Conservation (phyloP, 2,113 vertebrate genomes). For the Chitala chitala region DNA sequence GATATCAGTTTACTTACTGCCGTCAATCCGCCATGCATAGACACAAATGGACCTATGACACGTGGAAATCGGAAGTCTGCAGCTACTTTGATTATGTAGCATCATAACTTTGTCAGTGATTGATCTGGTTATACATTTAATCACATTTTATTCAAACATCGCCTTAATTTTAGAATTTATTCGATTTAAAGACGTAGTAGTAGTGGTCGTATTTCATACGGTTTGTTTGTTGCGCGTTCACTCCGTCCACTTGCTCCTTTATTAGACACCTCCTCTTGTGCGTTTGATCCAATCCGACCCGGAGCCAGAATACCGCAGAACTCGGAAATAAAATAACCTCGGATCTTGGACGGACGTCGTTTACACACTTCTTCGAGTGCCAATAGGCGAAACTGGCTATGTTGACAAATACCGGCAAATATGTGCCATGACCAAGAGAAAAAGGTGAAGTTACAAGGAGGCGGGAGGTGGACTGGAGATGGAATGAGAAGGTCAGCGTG, state of each 20-base stretch:
- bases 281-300: conserved; percentile 55
- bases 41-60: background rate
- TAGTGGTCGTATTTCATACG: background rate
- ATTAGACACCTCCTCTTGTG: conserved; percentile 55
- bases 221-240: conserved; percentile 8
- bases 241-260: conserved; percentile 24
- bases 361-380: conserved; percentile 46
- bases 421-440: conserved; percentile 41
- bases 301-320: conserved; percentile 37
- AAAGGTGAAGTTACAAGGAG: conserved; percentile 9
- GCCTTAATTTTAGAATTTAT: background rate
- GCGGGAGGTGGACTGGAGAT: conserved; percentile 6
- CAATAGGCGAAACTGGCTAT: conserved; percentile 44
- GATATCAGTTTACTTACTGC: no score
- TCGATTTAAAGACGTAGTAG: background rate
- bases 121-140: background rate
- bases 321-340: conserved; percentile 50
- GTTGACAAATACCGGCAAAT: conserved; percentile 38
- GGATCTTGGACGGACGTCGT: conserved; percentile 63
- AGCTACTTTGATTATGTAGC: background rate
- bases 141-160: background rate
- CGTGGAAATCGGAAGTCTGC: background rate
- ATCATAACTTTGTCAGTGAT: background rate
- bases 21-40: background rate
- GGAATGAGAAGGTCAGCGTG: conserved; percentile 27